Base-by-base conservation (phyloP, 1,140 invertebrate genomes). In the Cepaea nemoralis region DNA sequence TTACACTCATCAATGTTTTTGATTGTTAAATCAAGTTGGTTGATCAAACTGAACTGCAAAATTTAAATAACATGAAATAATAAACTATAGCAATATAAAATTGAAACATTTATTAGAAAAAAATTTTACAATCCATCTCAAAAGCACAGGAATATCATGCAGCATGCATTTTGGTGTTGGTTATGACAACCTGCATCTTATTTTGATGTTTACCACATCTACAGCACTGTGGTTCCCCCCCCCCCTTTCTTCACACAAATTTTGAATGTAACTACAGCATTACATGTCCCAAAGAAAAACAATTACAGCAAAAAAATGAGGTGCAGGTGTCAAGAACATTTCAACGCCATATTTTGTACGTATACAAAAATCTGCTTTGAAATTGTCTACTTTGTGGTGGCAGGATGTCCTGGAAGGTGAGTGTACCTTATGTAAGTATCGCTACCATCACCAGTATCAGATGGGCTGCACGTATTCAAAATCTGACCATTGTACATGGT, bases 401-500 rank as follows among this genome's bases (percentile, higher is more conserved):
- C 39, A n/a, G 82, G 74, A 39, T 81, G 79, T 50, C 75, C 63
- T 22, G 75, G 79, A 0, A 83, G 39, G 40, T 80, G 48, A 48
- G 83, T 81, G 76, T 83, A 83, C 37, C 83, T 77, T 35, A 83
- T 81, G 63, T 83, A 81, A 16, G 79, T 69, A 81, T 83, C 81
- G 33, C 81, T 80, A 50, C 78, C 83, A 81, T 83, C 83, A 78
- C 83, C 83, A 19, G 75, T 83, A 55, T 83, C 83, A 77, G 77
- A 69, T 37, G 83, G 83, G 70, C 74, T 83, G 39, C 83, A 81
- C n/a, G 83, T 80, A 75, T 75, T 83, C 24, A 83, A 63, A 66
- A 83, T 77, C 42, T 83, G 83, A 10, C 83, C 83, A 66, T 82
- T 82, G 63, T 85, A 85, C 78, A 83, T 75, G 22, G 76, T 83